Evolutionary conservation across 2,888 invertebrate genomes (phyloP), one percentile per base, ranked within the genome.

Genomic region (Habroteleia sp.): DNA sequence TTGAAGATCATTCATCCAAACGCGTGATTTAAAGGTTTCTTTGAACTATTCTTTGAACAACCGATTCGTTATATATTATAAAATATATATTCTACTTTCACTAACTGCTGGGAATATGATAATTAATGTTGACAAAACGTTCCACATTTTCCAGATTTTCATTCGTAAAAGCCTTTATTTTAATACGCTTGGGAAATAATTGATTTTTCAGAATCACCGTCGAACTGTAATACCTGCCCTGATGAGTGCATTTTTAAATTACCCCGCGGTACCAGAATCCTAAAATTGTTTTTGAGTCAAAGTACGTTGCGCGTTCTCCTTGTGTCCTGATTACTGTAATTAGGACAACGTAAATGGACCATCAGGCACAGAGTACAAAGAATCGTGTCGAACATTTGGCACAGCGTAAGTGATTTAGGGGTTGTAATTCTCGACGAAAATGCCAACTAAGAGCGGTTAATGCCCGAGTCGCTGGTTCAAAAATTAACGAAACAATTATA

Each of bases 261-360:
- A 11, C 29, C 35, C 31, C 42, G 46, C 31, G 41, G 39, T 17
- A 17, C 17, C 27, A 56, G 31, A 16, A 33, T 63, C 39, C 41
- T 31, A 25, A 71, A 71, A 71, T 62, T 62, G 60, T 60, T 63
- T 63, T 54, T 29, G 16, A 60, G 69, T 25, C 46, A 16, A 42
- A 44, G 54, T 29, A 27, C 13, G n/a, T 31, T 52, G 66, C 54
- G 52, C 42, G 33, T 16, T 42, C 52, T 41, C 14, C 33, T 50
- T 50, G 75, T 50, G 68, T 62, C 72, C 50, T 71, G 76, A 83
- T 80, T 77, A 80, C 83, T 80, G 79, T 81, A 84, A 84, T 84
- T 84, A 82, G 72, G 77, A 54, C 66, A 75, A 79, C 79, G 80
- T 81, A 80, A 82, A 82, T 80, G 78, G 74, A 69, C 75, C 75